phyloP scores from a whole-genome alignment of 2,888 invertebrate genomes.

The Acleris literana region DNA sequence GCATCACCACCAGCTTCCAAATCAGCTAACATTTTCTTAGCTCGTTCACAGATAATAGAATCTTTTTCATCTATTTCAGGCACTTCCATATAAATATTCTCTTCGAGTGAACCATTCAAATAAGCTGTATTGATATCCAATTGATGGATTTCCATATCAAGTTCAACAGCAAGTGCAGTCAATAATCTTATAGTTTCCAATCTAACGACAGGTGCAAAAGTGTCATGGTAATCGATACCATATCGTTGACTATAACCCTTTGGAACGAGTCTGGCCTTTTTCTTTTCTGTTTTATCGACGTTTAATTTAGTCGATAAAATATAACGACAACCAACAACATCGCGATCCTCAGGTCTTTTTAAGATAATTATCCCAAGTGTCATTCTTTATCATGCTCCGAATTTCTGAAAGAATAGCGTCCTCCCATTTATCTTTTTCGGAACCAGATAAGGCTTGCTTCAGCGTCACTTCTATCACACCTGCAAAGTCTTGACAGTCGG shows the following conservation, averaged over 20 bases:
- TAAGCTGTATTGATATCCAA: conserved; percentile 12
- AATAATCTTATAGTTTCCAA: no score
- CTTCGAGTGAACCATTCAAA: conserved; percentile 5
- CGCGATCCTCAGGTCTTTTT: not conserved
- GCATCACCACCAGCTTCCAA: not conserved
- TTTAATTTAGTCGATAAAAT: not conserved
- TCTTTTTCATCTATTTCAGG: not conserved
- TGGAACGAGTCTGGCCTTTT: not conserved
- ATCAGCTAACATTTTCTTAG: not conserved
- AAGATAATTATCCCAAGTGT: not conserved
- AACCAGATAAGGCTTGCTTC: no score
- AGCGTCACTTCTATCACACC: no score
- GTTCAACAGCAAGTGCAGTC: conserved; percentile 6
- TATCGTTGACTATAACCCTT: not conserved
- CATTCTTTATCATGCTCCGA: not conserved
- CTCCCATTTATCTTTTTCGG: not conserved
- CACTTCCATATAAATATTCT: conserved; percentile 4
- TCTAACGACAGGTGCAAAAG: no score
- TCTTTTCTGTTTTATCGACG: not conserved
- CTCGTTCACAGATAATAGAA: not conserved
- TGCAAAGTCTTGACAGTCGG: no score
- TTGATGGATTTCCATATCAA: conserved; percentile 14
- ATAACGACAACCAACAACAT: not conserved
- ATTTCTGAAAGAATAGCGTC: not conserved
- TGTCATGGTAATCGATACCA: no score